Evolutionary conservation across 2,113 vertebrate species (phyloP), one percentile per base, ranked within the genome.

Genomic region (Phrynosoma blainvillii): DNA sequence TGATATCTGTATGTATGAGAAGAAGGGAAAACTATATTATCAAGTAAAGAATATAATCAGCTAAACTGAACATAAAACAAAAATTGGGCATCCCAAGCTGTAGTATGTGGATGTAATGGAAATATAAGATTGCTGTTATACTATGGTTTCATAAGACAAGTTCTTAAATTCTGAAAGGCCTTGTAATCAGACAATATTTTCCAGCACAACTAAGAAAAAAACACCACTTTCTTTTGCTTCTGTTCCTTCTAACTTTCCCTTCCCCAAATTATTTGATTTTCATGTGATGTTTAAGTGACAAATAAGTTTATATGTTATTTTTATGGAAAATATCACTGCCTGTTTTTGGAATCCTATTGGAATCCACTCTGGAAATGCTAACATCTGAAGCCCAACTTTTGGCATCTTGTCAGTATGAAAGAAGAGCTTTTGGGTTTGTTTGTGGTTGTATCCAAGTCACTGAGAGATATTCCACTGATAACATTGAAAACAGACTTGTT

Each of bases 401-500:
- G 56, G 56, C 88, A 74, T 85, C 76, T 70, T 86, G 92, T 90
- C 16, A 77, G 1, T 25, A 79, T 54, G 89, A 89, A 86, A 80
- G 42, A 85, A 68, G 78, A 91, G 14, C 86, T 83, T 92, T 94
- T 92, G 94, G 93, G 93, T 90, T 93, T 87, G 86, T 75, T 88
- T 52, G 18, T 10, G n/a, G 59, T 89, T 78, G 85, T 66, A 62
- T 66, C 87, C 84, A 92, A 94, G 82, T 92, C 89, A 93, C 74
- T 92, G 92, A 91, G 91, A 90, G 93, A 93, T 91, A 85, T 94
- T 85, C 79, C 74, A 65, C 71, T 94, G 94, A 95, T 87, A 85
- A 94, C 88, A 94, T 84, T 87, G 87, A 88, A 92, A 93, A 92
- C 85, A 87, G 84, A 88, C 59, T 0, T n/a, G n/a, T n/a, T 90